phyloP scores from a whole-genome alignment of 2,888 invertebrate species.

The Drosophila demipolita region DNA sequence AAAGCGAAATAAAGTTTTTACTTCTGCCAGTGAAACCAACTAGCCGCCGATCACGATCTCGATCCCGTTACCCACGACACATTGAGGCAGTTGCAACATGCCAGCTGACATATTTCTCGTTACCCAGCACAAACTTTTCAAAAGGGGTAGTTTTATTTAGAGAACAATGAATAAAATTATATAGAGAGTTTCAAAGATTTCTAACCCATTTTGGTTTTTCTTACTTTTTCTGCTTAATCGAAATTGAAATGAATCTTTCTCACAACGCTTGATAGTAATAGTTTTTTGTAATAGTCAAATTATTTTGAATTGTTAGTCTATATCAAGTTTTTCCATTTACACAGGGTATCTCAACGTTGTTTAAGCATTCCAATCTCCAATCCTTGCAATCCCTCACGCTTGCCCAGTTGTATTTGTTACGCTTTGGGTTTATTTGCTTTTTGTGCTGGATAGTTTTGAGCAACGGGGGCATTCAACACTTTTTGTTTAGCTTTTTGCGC shows the following conservation, averaged over 20 bases:
- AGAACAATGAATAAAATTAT: not conserved
- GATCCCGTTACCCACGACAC: constrained; percentile 17
- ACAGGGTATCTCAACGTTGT: constrained; percentile 12
- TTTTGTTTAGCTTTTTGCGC: constrained; percentile 58
- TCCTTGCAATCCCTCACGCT: not conserved
- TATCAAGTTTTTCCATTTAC: not conserved
- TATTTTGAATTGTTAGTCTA: no score
- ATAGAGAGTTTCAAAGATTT: not conserved
- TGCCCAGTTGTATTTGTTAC: constrained; percentile 1
- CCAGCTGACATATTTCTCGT: constrained; percentile 40
- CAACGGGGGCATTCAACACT: constrained; percentile 55
- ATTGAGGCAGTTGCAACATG: constrained; percentile 39
- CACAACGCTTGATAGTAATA: not conserved
- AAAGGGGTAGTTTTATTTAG: not conserved
- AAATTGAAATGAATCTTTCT: no score
- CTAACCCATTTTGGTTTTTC: no score
- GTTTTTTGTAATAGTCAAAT: not conserved
- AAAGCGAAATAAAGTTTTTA: constrained; percentile 77
- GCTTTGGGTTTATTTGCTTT: constrained; percentile 34
- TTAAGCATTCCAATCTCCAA: not conserved
- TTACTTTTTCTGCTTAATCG: no score
- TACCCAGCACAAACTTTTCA: not conserved
- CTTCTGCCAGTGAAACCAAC: constrained; percentile 28
- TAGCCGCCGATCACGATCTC: constrained; percentile 28
- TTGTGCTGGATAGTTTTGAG: constrained; percentile 32